Percentiles rank a stretch among this genome's conserved stretches.
Conservation (phyloP, 2,888 invertebrate species). For the Lingula anatina region DNA sequence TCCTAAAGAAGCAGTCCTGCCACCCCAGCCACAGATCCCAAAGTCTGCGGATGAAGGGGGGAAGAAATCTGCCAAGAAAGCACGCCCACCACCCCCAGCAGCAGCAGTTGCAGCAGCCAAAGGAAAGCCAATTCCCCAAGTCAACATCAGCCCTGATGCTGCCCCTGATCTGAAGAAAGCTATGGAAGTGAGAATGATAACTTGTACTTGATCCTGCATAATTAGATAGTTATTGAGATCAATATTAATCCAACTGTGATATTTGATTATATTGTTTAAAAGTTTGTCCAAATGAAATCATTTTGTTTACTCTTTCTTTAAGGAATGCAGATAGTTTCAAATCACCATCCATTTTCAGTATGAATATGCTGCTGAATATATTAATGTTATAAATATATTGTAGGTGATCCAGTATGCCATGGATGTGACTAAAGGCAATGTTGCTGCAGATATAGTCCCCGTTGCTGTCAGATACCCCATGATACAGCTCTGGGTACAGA, state of each 20-base stretch:
- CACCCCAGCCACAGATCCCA: constrained; percentile 12
- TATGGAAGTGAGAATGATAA: constrained; percentile 32
- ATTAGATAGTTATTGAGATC: no score
- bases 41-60: constrained; percentile 10
- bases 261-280: no score
- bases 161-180: constrained; percentile 45
- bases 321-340: no score
- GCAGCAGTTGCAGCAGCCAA: constrained; percentile 13
- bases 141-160: constrained; percentile 34
- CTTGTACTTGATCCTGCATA: no score
- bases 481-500: constrained; percentile 47
- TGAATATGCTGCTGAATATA: not conserved
- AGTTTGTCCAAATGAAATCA: no score
- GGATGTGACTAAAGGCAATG: constrained; percentile 40
- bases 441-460: constrained; percentile 35
- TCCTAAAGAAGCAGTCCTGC: constrained; percentile 14
- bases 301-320: no score
- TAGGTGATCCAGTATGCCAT: constrained; percentile 50
- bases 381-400: not conserved
- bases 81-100: constrained; percentile 16
- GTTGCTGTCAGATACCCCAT: constrained; percentile 37
- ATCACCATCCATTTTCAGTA: no score
- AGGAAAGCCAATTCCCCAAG: constrained; percentile 14
- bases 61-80: constrained; percentile 10
- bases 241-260: no score